Evolutionary conservation across 2,113 vertebrate species (phyloP), one percentile per base, ranked within the genome.

Genomic region (Entosphenus tridentatus): DNA sequence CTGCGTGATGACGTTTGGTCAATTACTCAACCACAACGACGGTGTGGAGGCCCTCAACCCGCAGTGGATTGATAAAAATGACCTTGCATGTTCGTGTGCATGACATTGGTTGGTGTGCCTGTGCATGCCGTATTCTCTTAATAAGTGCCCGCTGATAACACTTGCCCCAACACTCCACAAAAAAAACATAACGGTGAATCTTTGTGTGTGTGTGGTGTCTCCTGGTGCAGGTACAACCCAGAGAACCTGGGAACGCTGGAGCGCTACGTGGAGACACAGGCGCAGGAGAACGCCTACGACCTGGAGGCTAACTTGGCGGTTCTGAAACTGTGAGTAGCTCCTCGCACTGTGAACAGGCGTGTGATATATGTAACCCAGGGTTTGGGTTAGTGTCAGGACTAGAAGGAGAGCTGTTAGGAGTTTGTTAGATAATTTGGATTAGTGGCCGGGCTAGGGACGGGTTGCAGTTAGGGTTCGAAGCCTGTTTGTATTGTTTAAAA

Each of bases 221-320:
- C 11, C 56, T 12, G 13, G 18, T 11, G 7, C 59, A 93, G 88
- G 71, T 93, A 93, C 74, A 93, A 93, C 71, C 88, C 88, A 8
- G 88, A 91, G 76, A 93, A 93, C 71, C 75, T 93, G 18, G 76
- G 84, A 1, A 88, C 85, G 0, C 57, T 93, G 77, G 87, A 93
- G 74, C 83, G 86, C 10, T 93, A 93, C 2, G 87, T 93, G 73
- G 88, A 93, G 75, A 91, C 86, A 0, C 87, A 93, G 72, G 84
- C 87, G 1, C 79, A 82, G 74, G 88, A 93, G 69, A 91, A 90
- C 3, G 80, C 87, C 2, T 91, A 93, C 6, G 87, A 93, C 74
- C 78, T 93, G 76, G 88, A 93, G 75, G 88, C 88, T 57, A 93
- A 93, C 74, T 76, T 93, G 59, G 88, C 87, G 1, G 84, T 93